Evolutionary conservation across 2,797 vertebrate species (phyloP), one percentile per base, ranked within the genome.

Genomic region (Chlorospingus flavigularis): DNA sequence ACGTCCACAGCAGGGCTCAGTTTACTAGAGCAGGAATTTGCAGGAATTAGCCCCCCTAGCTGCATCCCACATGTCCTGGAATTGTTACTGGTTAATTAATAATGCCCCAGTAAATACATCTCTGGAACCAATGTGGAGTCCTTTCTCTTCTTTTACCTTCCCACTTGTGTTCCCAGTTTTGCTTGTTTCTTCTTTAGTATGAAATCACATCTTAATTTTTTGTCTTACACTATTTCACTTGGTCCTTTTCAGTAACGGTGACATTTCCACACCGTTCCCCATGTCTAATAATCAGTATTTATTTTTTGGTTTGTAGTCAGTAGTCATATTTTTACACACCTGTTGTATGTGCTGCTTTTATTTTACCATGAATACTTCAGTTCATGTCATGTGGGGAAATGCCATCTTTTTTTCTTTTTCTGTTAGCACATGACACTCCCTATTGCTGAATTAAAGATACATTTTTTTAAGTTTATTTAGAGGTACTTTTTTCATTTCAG

Each of bases 131-230:
- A 10, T 53, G 42, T 77, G 62, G 81, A 82, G 35, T 68, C 37
- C 17, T 92, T 92, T 83, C 45, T 83, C 63, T 43, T 93, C 54
- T 74, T 63, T 79, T 67, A 35, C 48, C 53, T 86, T 57, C 55
- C 45, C 61, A n/a, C 62, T 89, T 89, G 33, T 12, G 2, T 83
- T 94, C 45, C 73, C 58, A 78, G 67, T 95, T 92, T 79, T 93
- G 53, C 79, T 89, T 86, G 55, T 91, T 74, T 90, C 68, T 43
- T 89, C 73, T 76, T 62, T 15, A 92, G 19, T 77, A 28, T 72
- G 45, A 83, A 89, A 37, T 40, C 72, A 67, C 62, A 31, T 78
- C 79, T 92, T 80, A 55, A 42, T 90, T 94, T 96, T 92, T 92
- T 68, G 67, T 75, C 86, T 81, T 91, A 21, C 8, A 40, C 57